phyloP scores from a whole-genome alignment of 2,797 vertebrate genomes.

The Dipus sagitta region DNA sequence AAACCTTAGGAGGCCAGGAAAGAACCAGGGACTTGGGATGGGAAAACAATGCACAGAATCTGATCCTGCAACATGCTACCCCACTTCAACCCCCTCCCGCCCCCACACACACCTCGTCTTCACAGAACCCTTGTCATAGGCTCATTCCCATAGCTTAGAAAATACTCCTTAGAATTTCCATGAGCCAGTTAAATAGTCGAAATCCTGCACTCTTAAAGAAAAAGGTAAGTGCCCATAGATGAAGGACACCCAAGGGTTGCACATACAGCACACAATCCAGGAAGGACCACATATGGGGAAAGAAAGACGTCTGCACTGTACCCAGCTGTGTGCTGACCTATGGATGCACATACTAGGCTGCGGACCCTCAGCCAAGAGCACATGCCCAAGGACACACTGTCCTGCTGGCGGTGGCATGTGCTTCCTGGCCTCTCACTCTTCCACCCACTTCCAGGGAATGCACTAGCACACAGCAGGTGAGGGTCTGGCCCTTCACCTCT shows the following conservation, averaged over 20 bases:
- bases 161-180: background rate
- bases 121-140: background rate
- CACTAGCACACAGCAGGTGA: background rate
- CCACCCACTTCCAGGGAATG: background rate
- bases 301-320: background rate
- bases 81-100: background rate
- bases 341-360: background rate
- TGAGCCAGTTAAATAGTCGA: background rate
- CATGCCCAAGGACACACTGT: rapidly evolving
- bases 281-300: rapidly evolving
- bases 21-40: background rate
- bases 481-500: rapidly evolving
- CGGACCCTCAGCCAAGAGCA: background rate
- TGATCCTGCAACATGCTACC: background rate
- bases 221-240: rapidly evolving
- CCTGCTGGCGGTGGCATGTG: background rate
- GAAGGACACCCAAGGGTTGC: background rate
- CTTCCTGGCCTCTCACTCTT: background rate
- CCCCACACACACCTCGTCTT: background rate
- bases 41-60: constrained; percentile 26
- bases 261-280: rapidly evolving
- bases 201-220: background rate
- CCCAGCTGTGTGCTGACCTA: background rate
- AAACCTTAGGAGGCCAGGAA: background rate
- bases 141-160: background rate